A percentile compares a stretch with the other conserved stretches of the same genome.
Evolutionary conservation across 2,797 vertebrate genomes (phyloP).

Genomic region (Todus mexicanus): DNA sequence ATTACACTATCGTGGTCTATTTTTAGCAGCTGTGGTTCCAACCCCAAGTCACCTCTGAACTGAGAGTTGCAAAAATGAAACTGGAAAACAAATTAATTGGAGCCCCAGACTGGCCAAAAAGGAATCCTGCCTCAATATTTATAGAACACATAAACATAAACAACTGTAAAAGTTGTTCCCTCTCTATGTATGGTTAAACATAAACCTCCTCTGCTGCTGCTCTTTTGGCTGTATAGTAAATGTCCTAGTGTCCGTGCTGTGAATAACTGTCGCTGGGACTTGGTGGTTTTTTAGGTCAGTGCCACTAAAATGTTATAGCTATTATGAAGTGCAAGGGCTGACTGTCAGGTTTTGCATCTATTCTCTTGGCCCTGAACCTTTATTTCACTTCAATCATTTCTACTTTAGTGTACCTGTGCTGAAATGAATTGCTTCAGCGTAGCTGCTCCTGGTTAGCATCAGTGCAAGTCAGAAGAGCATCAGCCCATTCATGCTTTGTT

Average conservation of each 20-base stretch:
- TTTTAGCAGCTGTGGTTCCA: not conserved
- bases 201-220: not conserved
- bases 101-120: not conserved
- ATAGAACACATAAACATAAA: constrained; percentile 6
- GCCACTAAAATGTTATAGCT: not conserved
- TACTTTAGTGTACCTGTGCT: not conserved
- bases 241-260: fast-evolving
- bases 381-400: not conserved
- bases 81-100: constrained; percentile 4
- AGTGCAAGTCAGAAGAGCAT: not conserved
- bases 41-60: not conserved
- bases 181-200: not conserved
- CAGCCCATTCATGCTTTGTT: not conserved
- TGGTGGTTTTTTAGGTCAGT: not conserved
- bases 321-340: not conserved
- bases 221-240: not conserved
- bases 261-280: not conserved
- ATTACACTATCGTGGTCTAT: not conserved
- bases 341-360: not conserved
- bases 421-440: not conserved
- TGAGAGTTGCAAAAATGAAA: not conserved
- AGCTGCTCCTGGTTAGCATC: not conserved
- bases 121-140: not conserved
- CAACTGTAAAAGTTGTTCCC: not conserved
- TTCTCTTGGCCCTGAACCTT: not conserved